Percentiles rank a stretch among this genome's conserved stretches.
Evolutionary conservation across 2,888 invertebrate genomes (phyloP).

Genomic region (Nephrocerus scutellatus): DNA sequence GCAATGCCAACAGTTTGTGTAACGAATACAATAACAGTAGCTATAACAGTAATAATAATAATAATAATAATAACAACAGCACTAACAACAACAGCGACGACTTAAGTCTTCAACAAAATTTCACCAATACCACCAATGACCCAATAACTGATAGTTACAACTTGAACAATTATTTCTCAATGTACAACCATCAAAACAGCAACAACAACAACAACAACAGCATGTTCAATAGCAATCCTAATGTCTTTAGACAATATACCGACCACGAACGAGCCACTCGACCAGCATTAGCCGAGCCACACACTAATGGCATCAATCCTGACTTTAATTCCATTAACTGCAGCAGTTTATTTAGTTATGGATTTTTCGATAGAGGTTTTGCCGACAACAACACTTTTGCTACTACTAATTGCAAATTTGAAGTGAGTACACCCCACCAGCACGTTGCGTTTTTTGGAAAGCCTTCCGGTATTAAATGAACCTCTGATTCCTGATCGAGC

Average conservation of each 20-base stretch:
- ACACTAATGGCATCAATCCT: conserved; percentile 6
- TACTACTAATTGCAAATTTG: conserved; percentile 37
- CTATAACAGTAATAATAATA: conserved; percentile 20
- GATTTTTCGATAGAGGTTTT: conserved; percentile 24
- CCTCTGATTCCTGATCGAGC: no score
- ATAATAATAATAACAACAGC: conserved; percentile 14
- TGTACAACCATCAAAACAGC: conserved; percentile 23
- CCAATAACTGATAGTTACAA: conserved; percentile 25
- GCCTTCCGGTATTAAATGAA: no score
- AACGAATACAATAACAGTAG: conserved; percentile 23
- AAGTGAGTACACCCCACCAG: conserved; percentile 43
- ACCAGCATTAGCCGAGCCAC: conserved; percentile 6
- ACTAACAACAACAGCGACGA: conserved; percentile 9
- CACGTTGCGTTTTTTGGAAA: no score
- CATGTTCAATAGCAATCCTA: conserved; percentile 9
- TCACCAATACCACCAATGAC: conserved; percentile 5
- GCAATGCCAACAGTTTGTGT: conserved; percentile 21
- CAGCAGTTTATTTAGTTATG: conserved; percentile 25
- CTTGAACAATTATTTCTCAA: conserved; percentile 33
- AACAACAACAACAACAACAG: conserved; percentile 10
- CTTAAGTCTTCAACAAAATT: conserved; percentile 1
- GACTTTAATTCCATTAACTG: no score
- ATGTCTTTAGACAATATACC: conserved; percentile 4
- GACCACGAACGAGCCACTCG: conserved; percentile 16
- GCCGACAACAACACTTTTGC: no score